phyloP scores from a whole-genome alignment of 2,888 invertebrate genomes.

The Drosophila diplacantha region DNA sequence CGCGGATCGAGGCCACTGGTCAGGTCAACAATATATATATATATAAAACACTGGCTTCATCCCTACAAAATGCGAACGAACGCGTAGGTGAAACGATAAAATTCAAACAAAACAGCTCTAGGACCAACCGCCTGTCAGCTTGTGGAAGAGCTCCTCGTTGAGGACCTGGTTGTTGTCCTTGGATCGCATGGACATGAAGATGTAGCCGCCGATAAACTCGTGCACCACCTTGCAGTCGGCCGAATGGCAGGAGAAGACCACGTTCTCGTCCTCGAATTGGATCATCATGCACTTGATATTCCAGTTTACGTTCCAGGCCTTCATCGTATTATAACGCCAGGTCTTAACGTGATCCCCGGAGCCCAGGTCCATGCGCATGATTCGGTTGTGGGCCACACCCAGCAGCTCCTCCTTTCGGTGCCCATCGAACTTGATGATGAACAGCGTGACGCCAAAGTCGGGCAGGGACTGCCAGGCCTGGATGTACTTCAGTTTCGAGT shows the following conservation, averaged over 20 bases:
- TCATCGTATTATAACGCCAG: slow-evolving; percentile 98
- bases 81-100: slow-evolving; percentile 3
- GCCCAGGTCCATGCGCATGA: slow-evolving; percentile 96
- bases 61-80: slow-evolving; percentile 1
- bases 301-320: slow-evolving; percentile 99
- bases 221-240: slow-evolving; percentile 99
- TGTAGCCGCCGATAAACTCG: slow-evolving; percentile 99
- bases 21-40: slow-evolving; percentile 20
- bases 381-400: slow-evolving; percentile 94
- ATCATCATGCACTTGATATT: slow-evolving; percentile 99
- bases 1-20: slow-evolving; percentile 12
- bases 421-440: slow-evolving; percentile 94
- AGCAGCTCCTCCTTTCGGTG: slow-evolving; percentile 92
- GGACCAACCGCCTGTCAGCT: slow-evolving; percentile 97
- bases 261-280: slow-evolving; percentile 97
- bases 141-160: slow-evolving; percentile 98
- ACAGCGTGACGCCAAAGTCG: slow-evolving; percentile 95
- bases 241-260: slow-evolving; percentile 96
- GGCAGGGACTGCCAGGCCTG: slow-evolving; percentile 99
- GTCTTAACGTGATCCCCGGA: slow-evolving; percentile 97
- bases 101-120: slow-evolving; percentile 38
- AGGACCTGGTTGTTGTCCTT: slow-evolving; percentile 98
- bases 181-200: slow-evolving; percentile 97
- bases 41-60: slow-evolving; percentile 16
- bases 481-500: slow-evolving; percentile 98